Conservation (phyloP, 2,797 vertebrate genomes). For the Pseudochirops cupreus region DNA sequence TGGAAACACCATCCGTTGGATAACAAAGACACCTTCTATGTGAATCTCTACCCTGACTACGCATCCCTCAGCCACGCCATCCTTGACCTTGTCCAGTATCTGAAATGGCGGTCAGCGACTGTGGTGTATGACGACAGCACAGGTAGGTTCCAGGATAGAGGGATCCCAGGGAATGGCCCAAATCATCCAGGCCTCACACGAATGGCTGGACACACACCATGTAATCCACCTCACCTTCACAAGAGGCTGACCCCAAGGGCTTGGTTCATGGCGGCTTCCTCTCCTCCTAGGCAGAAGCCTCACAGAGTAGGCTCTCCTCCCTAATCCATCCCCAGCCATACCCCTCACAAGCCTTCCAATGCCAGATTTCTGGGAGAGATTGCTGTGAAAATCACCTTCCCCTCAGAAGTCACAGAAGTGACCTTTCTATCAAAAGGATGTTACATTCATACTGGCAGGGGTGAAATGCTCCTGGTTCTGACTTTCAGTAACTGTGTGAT, state of each 20-base stretch:
- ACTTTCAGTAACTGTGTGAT: neutral
- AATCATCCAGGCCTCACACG: neutral
- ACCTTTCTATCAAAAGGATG: neutral
- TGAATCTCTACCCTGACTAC: constrained; percentile 98
- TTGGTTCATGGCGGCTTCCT: rapidly evolving
- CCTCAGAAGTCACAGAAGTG: neutral
- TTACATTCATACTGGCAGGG: neutral
- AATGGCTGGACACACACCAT: neutral
- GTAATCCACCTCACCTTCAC: neutral
- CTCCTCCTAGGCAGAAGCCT: neutral
- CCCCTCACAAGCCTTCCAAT: neutral
- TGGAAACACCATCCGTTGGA: constrained; percentile 99
- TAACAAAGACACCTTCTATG: constrained; percentile 98
- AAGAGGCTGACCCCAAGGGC: neutral
- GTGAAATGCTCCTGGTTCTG: neutral
- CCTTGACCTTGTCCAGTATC: constrained; percentile 96
- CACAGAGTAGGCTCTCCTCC: neutral
- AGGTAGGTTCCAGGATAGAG: constrained; percentile 85
- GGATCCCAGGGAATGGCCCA: neutral
- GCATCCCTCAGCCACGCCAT: constrained; percentile 98
- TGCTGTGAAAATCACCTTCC: neutral
- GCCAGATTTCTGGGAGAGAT: neutral
- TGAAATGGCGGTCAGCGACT: constrained; percentile 98
- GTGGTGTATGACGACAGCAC: constrained; percentile 99
- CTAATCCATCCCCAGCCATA: neutral